Evolutionary conservation across 2,888 invertebrate species (phyloP).

Genomic region (Helicoverpa assulta): DNA sequence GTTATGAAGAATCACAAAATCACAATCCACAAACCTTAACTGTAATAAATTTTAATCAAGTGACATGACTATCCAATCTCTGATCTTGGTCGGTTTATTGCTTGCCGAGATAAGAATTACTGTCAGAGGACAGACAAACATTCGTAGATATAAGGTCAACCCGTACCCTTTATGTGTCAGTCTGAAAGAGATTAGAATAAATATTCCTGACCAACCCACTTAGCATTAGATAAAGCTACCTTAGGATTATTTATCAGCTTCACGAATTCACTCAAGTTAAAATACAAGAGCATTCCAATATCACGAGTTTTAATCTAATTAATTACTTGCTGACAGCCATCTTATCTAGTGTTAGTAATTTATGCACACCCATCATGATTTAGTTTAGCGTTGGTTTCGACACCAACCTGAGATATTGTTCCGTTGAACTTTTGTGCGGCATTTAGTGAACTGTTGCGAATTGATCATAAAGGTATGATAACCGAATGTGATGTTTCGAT

Average conservation of each 20-base stretch:
- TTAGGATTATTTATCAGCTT: constrained; percentile 37
- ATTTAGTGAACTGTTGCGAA: constrained; percentile 84
- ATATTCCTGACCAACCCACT: constrained; percentile 32
- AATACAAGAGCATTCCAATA: constrained; percentile 36
- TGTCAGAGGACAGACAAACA: constrained; percentile 9
- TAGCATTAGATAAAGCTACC: constrained; percentile 32
- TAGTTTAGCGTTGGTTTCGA: constrained; percentile 71
- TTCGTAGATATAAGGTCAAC: constrained; percentile 25
- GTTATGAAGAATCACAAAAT: background rate
- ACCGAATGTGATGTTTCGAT: constrained; percentile 66
- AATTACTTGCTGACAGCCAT: constrained; percentile 43
- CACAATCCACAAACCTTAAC: background rate
- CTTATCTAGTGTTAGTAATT: constrained; percentile 59
- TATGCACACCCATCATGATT: constrained; percentile 67
- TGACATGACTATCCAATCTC: background rate
- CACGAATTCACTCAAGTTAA: constrained; percentile 49
- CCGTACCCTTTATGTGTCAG: constrained; percentile 11
- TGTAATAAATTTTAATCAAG: background rate
- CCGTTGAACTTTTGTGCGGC: constrained; percentile 86
- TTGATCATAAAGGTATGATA: constrained; percentile 78
- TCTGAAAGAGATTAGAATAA: constrained; percentile 32
- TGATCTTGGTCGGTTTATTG: background rate
- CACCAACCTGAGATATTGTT: constrained; percentile 77
- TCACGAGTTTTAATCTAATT: constrained; percentile 45
- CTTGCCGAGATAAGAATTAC: constrained; percentile 4